Conservation (phyloP, 30 jellyfish, hydroid and myxozoan species). For the Mastigias papua region DNA sequence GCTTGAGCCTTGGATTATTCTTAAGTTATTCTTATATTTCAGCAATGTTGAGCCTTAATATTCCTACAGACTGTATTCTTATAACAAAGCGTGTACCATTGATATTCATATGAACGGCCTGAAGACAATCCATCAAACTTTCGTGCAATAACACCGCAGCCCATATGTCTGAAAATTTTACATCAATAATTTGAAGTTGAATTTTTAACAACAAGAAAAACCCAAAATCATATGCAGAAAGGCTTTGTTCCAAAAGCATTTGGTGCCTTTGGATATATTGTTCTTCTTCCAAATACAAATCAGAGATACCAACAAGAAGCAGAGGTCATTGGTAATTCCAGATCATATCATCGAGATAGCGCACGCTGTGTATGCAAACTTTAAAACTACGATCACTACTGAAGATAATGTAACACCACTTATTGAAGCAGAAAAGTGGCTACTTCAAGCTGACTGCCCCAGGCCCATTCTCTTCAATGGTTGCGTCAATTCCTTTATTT, state of each 20-base stretch:
- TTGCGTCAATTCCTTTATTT: conserved; percentile 11
- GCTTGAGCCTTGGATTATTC: no score
- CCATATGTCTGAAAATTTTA: no score
- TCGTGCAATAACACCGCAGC: no score
- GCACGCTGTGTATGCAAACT: conserved; percentile 30
- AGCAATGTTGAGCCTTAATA: no score
- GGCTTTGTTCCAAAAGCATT: conserved; percentile 9
- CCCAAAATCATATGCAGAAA: conserved; percentile 16
- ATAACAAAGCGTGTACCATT: no score
- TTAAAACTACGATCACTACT: conserved; percentile 35
- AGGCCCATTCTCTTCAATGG: conserved; percentile 11
- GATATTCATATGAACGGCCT: no score
- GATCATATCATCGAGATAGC: conserved; percentile 15
- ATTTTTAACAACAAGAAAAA: no score
- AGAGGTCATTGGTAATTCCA: conserved; percentile 31
- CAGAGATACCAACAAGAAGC: conserved; percentile 41
- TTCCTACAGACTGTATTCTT: no score
- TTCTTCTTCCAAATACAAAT: conserved; percentile 6
- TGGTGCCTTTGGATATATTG: conserved; percentile 42
- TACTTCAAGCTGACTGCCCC: conserved; percentile 25
- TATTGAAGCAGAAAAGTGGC: neutral
- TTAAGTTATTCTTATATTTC: no score
- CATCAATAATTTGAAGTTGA: no score
- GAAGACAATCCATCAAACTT: no score
- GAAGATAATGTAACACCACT: neutral